Evolutionary conservation across 2,888 invertebrate genomes (phyloP), one percentile per base, ranked within the genome.

Genomic region (Heliconius hortense): DNA sequence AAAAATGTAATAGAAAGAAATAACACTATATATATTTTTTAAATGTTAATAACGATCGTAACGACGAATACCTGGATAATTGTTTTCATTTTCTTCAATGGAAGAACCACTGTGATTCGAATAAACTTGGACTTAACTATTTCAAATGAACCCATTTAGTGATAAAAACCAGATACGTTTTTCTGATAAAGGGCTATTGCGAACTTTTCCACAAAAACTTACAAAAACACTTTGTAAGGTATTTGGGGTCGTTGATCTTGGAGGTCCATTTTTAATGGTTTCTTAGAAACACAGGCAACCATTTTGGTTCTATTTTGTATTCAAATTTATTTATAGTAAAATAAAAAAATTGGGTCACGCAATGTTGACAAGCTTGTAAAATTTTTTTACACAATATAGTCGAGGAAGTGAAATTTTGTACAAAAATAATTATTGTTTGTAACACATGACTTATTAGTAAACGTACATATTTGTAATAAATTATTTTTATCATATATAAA

Each of bases 401-500:
- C 31, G 8, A 2, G 11, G 0, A 39, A 64, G 24, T 15, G 15
- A 18, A n/a, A 59, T 59, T n/a, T 24, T 24, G 13, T 59, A 26
- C n/a, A 4, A 59, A 59, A 59, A 56, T 10, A n/a, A 10, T 24
- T 4, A 59, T 59, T 60, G 10, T n/a, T 39, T 24, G 21, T 35
- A 31, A n/a, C 18, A n/a, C 21, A 48, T 53, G 11, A 35, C 18
- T 26, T 10, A 39, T 26, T 59, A 18, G 11, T 53, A 48, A 21
- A 53, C 10, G 28, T 24, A n/a, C 2, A 70, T 24, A 35, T 67
- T 56, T 53, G 28, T 59, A 53, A 21, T 21, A 69, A 75, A 60
- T 69, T 62, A 78, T 72, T 76, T 77, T 73, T 78, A 77, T 76
- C 76, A 78, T 80, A 78, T 76, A 79, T 71, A 71, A 71, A 71